Base-by-base conservation (phyloP, 2,888 invertebrate genomes). In the Glaucopsyche alexis region DNA sequence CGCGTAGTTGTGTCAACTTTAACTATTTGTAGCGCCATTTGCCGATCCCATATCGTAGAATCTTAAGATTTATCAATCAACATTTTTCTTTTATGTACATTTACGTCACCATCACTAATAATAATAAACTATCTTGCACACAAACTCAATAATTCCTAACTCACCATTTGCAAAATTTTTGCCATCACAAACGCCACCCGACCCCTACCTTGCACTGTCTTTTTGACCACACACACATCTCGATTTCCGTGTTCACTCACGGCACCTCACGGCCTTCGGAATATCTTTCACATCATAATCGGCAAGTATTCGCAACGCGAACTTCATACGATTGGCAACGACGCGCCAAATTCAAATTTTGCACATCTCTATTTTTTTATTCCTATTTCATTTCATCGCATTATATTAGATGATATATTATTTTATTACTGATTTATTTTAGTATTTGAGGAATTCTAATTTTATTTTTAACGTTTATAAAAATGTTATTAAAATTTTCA, bases 181-280 rank as follows among this genome's bases (percentile, higher is more conserved):
- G 95, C 95, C 95, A 95, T 95, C 95, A 95, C 95, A 95, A 93
- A 94, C 94, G 95, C 95, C 95, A 95, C 95, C 95, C 95, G 95
- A 95, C 95, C 95, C 95, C 95, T 95, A 95, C 94, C 94, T 94
- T 95, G 94, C 95, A 94, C 95, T 95, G 94, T 94, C 94, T 94
- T 94, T 94, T 93, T 92, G 93, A 93, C 93, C 93, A 93, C 93
- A 93, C 93, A 93, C 93, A 91, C 93, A 92, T 93, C 93, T 92
- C 93, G 91, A 91, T 91, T 92, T 91, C 91, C 91, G 93, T 92
- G 92, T 93, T 93, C 94, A 90, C 94, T 94, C 81, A 81, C 81
- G 81, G 81, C 81, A 81, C 81, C 81, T 81, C 94, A 94, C 94
- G 94, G 94, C 94, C 93, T 94, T 94, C 93, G 93, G 93, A 93